phyloP scores from a whole-genome alignment of 1,140 invertebrate species.

The Grapholita molesta region DNA sequence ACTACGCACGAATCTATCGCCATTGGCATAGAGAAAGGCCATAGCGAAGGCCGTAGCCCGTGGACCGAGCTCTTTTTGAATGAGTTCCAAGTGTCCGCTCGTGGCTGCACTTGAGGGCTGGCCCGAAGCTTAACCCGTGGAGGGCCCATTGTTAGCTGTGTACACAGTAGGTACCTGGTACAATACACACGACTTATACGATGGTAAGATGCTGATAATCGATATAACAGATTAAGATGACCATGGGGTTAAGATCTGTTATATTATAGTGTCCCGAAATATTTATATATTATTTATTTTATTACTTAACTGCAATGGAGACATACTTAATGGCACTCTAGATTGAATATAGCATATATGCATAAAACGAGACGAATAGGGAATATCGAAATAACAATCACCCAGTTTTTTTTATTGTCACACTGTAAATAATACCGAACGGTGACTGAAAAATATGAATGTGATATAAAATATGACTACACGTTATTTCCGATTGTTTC shows the following conservation, averaged over 20 bases:
- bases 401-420: too few relatives aligned
- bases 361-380: not conserved
- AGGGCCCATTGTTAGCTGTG: not conserved
- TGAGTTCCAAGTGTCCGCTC: slow-evolving; percentile 27
- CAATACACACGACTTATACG: not conserved
- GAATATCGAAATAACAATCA: too few relatives aligned
- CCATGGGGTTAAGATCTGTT: too few relatives aligned
- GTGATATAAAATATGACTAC: too few relatives aligned
- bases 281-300: too few relatives aligned
- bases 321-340: not conserved
- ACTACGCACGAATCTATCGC: not conserved
- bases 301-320: too few relatives aligned
- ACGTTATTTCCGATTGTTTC: too few relatives aligned
- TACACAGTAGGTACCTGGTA: not conserved
- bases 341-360: not conserved
- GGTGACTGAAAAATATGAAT: too few relatives aligned
- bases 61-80: slow-evolving; percentile 29
- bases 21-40: slow-evolving; percentile 1
- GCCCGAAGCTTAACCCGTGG: not conserved
- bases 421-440: too few relatives aligned
- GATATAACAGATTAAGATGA: not conserved
- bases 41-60: slow-evolving; percentile 8
- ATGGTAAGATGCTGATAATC: not conserved
- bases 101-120: slow-evolving; percentile 6
- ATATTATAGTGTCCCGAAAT: too few relatives aligned